Evolutionary conservation across 2,797 vertebrate genomes (phyloP).

Genomic region (Zalophus californianus): DNA sequence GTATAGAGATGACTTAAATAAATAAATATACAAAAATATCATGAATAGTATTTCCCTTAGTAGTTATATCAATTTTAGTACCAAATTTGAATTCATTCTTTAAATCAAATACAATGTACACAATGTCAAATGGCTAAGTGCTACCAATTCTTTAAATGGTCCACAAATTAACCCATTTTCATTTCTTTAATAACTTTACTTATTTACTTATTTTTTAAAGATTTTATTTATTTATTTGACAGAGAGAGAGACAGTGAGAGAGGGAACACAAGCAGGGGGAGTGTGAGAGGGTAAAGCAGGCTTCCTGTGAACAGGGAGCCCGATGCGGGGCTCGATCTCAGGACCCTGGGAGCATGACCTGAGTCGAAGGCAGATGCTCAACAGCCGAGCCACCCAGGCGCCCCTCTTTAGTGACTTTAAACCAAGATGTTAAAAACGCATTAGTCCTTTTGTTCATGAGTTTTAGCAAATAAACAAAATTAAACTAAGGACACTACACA

Average conservation of each 20-base stretch:
- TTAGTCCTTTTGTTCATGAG: neutral
- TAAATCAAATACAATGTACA: neutral
- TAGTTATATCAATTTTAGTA: neutral
- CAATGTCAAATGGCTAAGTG: neutral
- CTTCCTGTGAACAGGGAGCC: no score
- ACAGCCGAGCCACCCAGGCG: no score
- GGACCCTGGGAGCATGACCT: no score
- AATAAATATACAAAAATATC: neutral
- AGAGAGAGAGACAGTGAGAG: no score
- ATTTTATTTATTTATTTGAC: no score
- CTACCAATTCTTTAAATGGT: neutral
- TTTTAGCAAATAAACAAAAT: constrained; percentile 3
- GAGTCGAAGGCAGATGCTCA: no score
- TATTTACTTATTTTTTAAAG: no score
- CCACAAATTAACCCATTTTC: neutral
- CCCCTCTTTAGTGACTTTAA: constrained; percentile 44
- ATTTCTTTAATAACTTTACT: constrained; percentile 39
- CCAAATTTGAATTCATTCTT: constrained; percentile 25
- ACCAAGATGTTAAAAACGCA: neutral
- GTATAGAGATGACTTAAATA: neutral
- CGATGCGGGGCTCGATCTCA: no score
- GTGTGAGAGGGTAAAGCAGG: no score
- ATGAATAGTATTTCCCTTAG: neutral
- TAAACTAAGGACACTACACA: neutral
- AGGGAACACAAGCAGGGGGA: no score